Conservation (phyloP, 2,797 vertebrate genomes). For the Valencia hispanica region DNA sequence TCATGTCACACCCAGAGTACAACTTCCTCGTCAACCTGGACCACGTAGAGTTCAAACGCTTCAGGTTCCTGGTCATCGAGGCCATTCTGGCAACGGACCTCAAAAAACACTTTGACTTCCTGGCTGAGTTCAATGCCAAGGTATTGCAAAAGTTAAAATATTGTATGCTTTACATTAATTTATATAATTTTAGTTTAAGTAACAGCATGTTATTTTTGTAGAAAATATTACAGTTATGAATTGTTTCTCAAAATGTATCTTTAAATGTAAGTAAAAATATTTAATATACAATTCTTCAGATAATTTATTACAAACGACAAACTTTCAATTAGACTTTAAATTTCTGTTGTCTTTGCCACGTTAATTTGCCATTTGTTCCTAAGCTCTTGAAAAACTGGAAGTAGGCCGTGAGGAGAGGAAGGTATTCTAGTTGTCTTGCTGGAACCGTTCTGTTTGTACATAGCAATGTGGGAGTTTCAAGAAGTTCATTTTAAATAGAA, state of each 20-base stretch:
- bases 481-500: slow-evolving; percentile 25
- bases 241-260: neutral
- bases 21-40: slow-evolving; percentile 95
- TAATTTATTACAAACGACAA: neutral
- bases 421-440: slow-evolving; percentile 21
- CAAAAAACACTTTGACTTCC: slow-evolving; percentile 99
- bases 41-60: slow-evolving; percentile 97
- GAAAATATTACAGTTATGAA: neutral
- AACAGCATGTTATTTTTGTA: neutral
- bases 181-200: neutral
- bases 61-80: slow-evolving; percentile 98
- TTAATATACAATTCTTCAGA: neutral
- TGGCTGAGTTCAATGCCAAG: slow-evolving; percentile 97
- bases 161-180: neutral
- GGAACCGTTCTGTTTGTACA: slow-evolving; percentile 32
- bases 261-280: neutral
- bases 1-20: slow-evolving; percentile 95
- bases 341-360: neutral
- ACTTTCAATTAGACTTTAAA: neutral
- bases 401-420: neutral
- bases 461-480: slow-evolving; percentile 12
- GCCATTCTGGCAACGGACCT: slow-evolving; percentile 97
- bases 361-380: slow-evolving; percentile 1
- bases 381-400: slow-evolving; percentile 16
- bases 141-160: slow-evolving; percentile 67